Conservation (phyloP, 2,113 vertebrate genomes). For the Propithecus coquereli region DNA sequence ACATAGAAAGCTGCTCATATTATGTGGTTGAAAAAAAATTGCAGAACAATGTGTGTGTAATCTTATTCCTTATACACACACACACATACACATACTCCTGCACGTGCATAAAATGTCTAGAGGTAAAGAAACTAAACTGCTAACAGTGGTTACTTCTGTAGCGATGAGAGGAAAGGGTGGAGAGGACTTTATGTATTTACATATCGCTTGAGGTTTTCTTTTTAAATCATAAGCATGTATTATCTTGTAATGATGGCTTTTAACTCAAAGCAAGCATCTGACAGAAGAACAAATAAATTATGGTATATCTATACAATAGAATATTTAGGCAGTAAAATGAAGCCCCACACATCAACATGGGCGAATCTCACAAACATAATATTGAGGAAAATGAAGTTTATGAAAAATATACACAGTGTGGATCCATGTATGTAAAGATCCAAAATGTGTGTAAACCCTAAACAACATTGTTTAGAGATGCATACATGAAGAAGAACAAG, state of each 20-base stretch:
- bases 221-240: not conserved
- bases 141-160: not conserved
- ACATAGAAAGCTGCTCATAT: not conserved
- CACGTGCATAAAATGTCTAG: not conserved
- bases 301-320: not conserved
- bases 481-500: not conserved
- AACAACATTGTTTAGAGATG: not conserved
- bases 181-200: not conserved
- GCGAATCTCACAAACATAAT: not conserved
- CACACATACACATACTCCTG: not conserved
- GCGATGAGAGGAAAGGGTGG: not conserved
- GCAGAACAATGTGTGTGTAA: not conserved
- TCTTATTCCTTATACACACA: not conserved
- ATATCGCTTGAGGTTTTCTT: not conserved
- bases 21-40: not conserved
- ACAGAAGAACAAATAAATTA: not conserved
- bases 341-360: not conserved
- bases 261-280: constrained; percentile 8
- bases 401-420: not conserved
- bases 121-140: not conserved
- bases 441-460: not conserved
- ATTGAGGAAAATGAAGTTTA: not conserved
- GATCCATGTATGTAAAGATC: not conserved
- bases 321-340: not conserved
- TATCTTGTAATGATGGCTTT: not conserved